Evolutionary conservation across 2,888 invertebrate genomes (phyloP).

Genomic region (Pharmacophagus antenor): DNA sequence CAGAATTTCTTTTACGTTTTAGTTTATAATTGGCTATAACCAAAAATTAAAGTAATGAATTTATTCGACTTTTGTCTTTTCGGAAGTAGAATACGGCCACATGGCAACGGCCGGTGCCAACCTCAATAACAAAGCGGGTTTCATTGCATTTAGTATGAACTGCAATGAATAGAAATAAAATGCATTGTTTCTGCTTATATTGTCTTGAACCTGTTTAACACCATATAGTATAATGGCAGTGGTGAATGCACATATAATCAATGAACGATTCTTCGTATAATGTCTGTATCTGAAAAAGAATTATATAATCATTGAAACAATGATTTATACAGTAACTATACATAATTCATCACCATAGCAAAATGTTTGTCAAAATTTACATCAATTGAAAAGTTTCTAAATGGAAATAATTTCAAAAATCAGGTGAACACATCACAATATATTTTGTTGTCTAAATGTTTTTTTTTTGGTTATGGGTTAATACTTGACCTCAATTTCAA

Average conservation of each 20-base stretch:
- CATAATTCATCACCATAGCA: no score
- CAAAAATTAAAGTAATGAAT: neutral
- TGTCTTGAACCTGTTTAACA: slow-evolving; percentile 40
- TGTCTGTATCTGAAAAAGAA: slow-evolving; percentile 63
- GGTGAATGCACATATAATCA: slow-evolving; percentile 47
- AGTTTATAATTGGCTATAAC: neutral
- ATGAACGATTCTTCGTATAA: slow-evolving; percentile 55
- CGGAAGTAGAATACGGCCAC: slow-evolving; percentile 50
- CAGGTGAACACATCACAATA: no score
- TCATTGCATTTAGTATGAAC: slow-evolving; percentile 44
- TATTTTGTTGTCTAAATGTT: no score
- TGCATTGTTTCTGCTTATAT: slow-evolving; percentile 43
- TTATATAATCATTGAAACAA: neutral
- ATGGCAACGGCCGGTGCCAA: slow-evolving; percentile 48
- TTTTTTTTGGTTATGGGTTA: no score
- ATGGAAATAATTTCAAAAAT: no score
- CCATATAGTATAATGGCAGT: slow-evolving; percentile 40
- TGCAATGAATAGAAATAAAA: slow-evolving; percentile 43
- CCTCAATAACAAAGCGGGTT: slow-evolving; percentile 50
- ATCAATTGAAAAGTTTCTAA: no score
- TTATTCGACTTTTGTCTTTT: slow-evolving; percentile 35
- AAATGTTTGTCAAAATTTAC: no score
- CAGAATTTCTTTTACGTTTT: neutral
- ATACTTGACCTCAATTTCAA: no score
- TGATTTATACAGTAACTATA: no score